A percentile compares a stretch with the other conserved stretches of the same genome.
Evolutionary conservation across 2,113 vertebrate species (phyloP).

Genomic region (Himantopus leucocephalus): DNA sequence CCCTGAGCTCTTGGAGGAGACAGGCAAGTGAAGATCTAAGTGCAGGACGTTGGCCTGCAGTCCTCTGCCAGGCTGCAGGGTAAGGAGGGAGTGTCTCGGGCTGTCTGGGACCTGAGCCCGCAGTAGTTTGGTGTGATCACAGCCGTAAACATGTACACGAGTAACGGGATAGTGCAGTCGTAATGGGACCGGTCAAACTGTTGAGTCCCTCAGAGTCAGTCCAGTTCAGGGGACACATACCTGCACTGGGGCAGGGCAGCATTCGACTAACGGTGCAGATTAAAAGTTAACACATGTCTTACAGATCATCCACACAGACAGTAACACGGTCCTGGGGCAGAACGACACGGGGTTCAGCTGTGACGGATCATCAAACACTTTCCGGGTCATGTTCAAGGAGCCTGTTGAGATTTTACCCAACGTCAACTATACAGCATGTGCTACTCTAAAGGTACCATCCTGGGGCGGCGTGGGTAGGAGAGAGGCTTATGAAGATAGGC

Average conservation of each 20-base stretch:
- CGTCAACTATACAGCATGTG: conserved; percentile 95
- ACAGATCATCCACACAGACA: conserved; percentile 97
- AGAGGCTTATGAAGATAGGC: accelerated
- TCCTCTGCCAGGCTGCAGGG: background rate
- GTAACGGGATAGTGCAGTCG: accelerated
- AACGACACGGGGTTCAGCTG: conserved; percentile 98
- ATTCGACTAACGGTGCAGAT: accelerated
- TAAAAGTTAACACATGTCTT: background rate
- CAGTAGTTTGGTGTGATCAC: accelerated
- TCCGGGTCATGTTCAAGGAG: conserved; percentile 98
- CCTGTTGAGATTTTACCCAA: conserved; percentile 94
- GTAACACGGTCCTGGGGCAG: conserved; percentile 94
- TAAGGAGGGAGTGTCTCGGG: background rate
- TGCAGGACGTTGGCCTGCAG: background rate
- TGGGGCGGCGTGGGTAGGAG: accelerated
- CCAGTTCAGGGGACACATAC: accelerated
- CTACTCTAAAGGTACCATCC: conserved; percentile 87
- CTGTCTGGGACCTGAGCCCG: background rate
- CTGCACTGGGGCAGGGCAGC: background rate
- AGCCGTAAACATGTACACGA: accelerated
- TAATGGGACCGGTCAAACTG: background rate
- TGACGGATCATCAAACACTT: conserved; percentile 92
- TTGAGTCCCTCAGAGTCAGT: background rate
- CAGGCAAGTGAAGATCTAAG: background rate
- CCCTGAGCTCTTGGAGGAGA: background rate